These are phyloP conservation scores for Suricata suricatta DNA, from an alignment of 2,113 vertebrate species.

Conservation along the genomic window DNA sequence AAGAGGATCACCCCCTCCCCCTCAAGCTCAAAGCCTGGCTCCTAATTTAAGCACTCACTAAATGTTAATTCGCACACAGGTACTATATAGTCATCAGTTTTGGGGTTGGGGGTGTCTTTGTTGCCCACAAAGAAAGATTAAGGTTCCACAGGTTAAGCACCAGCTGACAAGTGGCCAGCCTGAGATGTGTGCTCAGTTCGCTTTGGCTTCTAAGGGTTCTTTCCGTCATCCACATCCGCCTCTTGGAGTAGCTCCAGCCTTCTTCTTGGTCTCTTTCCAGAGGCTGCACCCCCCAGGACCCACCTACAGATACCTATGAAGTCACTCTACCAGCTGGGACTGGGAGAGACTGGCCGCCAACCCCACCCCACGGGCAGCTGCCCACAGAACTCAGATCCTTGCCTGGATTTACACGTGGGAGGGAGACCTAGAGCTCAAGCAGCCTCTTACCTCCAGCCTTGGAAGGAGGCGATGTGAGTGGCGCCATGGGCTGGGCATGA, in stretches of 20 bases:
- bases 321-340: neutral
- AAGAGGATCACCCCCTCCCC: neutral
- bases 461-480: neutral
- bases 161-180: constrained; percentile 4
- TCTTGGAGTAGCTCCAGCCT: neutral
- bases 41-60: neutral
- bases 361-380: neutral
- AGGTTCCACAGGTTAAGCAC: constrained; percentile 19
- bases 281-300: neutral
- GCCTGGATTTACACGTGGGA: neutral
- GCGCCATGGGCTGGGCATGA: neutral
- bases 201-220: neutral
- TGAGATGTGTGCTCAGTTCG: neutral
- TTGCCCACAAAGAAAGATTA: constrained; percentile 28
- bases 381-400: neutral
- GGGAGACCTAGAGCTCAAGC: neutral
- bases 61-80: neutral
- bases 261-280: neutral
- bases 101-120: neutral
- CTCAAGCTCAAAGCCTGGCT: neutral
- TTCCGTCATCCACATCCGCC: neutral
- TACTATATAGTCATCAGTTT: neutral
- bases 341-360: neutral
- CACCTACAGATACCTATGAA: neutral
- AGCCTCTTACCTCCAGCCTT: neutral